Conservation (phyloP, 1,140 invertebrate genomes). For the Drosophila albomicans region DNA sequence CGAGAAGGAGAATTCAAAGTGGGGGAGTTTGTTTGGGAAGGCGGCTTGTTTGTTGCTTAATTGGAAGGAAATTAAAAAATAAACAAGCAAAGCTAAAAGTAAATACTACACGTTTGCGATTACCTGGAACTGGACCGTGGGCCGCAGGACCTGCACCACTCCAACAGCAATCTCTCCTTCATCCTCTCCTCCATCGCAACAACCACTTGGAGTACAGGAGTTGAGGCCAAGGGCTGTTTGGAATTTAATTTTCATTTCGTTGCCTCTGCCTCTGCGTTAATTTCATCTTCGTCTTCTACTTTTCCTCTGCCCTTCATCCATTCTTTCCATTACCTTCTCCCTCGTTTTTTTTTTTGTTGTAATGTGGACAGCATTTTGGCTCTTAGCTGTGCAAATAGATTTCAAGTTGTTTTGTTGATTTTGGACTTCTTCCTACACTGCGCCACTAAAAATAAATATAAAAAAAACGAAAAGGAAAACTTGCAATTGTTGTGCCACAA, state of each 20-base stretch:
- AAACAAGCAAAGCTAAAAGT: constrained; percentile 78
- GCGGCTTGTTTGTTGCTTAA: constrained; percentile 79
- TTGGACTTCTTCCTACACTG: constrained; percentile 47
- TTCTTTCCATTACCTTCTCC: not conserved
- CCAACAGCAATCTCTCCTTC: not conserved
- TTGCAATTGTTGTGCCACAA: constrained; percentile 58
- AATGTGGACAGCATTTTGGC: constrained; percentile 25
- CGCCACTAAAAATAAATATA: too few relatives aligned
- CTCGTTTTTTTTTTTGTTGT: not conserved
- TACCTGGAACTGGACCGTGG: constrained; percentile 59
- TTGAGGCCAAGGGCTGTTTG: constrained; percentile 69
- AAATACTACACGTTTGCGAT: constrained; percentile 80
- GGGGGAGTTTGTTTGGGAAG: not conserved
- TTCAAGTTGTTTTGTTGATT: constrained; percentile 66
- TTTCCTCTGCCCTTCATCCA: constrained; percentile 2
- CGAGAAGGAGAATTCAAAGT: too few relatives aligned
- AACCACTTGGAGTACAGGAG: constrained; percentile 7
- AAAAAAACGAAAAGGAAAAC: constrained; percentile 18
- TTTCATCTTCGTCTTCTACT: constrained; percentile 69
- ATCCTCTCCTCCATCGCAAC: not conserved
- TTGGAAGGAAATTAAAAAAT: constrained; percentile 83
- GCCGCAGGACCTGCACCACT: constrained; percentile 4
- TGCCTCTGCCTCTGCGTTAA: constrained; percentile 50
- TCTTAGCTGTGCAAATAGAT: constrained; percentile 72
- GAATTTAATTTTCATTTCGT: constrained; percentile 79